phyloP scores from a whole-genome alignment of 2,888 invertebrate species.

The Anticlea derivata region DNA sequence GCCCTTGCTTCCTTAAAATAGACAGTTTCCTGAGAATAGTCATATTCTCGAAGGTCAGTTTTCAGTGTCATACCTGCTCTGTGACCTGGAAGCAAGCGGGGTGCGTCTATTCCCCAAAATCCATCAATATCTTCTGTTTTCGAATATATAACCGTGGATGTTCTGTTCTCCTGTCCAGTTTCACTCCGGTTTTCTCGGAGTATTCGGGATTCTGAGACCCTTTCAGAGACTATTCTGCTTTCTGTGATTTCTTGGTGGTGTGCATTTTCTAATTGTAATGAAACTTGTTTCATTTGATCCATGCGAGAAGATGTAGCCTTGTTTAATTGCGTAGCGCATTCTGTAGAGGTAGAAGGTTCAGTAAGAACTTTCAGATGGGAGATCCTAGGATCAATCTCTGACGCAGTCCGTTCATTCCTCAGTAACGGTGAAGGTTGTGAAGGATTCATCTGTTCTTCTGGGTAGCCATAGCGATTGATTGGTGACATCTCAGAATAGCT shows the following conservation, averaged over 20 bases:
- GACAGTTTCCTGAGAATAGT: not conserved
- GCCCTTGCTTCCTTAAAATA: not conserved
- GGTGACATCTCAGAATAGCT: not conserved
- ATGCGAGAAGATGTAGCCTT: not conserved
- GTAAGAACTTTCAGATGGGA: not conserved
- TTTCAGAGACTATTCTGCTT: not conserved
- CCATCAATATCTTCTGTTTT: not conserved
- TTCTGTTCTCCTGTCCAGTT: not conserved
- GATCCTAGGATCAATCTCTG: not conserved
- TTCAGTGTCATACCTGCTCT: not conserved
- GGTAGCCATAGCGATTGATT: not conserved
- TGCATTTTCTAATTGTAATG: not conserved
- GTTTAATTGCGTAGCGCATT: not conserved
- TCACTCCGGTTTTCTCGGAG: not conserved
- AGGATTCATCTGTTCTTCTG: not conserved
- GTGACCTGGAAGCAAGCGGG: constrained; percentile 1
- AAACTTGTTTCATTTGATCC: not conserved
- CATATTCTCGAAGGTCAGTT: not conserved
- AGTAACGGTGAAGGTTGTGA: not conserved
- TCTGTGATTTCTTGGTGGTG: not conserved
- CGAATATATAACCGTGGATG: not conserved
- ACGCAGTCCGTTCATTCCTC: not conserved
- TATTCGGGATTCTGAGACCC: not conserved
- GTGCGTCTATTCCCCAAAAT: constrained; percentile 2
- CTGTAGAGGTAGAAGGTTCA: not conserved